A percentile compares a stretch with the other conserved stretches of the same genome.
These are phyloP conservation scores for Coreius guichenoti DNA, from an alignment of 2,797 vertebrate species.

Conservation along the genomic window DNA sequence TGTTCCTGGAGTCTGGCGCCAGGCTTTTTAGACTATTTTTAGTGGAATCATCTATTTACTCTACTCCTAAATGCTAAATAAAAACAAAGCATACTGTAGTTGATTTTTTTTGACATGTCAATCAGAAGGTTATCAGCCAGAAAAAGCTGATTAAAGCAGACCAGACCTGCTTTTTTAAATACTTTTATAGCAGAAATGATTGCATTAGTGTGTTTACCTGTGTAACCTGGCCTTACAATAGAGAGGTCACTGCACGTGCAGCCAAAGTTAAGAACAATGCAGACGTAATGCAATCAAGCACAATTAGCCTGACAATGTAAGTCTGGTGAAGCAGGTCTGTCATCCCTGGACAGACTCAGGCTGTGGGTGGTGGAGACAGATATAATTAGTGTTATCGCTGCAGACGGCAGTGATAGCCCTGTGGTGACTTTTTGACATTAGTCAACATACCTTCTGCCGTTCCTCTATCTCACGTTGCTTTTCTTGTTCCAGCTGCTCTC, in stretches of 20 bases:
- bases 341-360: constrained; percentile 26
- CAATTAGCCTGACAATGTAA: constrained; percentile 42
- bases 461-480: constrained; percentile 70
- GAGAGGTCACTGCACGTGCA: constrained; percentile 29
- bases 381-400: constrained; percentile 47
- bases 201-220: constrained; percentile 26
- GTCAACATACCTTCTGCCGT: constrained; percentile 70
- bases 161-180: neutral
- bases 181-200: neutral
- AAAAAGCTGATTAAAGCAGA: neutral
- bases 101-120: neutral
- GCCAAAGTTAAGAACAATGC: constrained; percentile 31
- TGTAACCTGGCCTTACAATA: neutral
- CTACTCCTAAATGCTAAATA: neutral
- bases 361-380: constrained; percentile 23
- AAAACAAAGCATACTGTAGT: neutral
- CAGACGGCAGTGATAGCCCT: constrained; percentile 5
- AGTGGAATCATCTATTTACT: neutral
- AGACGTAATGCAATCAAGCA: constrained; percentile 26
- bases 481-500: constrained; percentile 69
- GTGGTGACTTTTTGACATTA: constrained; percentile 41
- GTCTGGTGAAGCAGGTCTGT: constrained; percentile 44
- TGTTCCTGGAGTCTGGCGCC: neutral
- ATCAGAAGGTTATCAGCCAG: neutral
- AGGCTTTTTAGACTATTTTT: constrained; percentile 12